phyloP scores from a whole-genome alignment of 2,113 vertebrate species.

The Pangasianodon gigas region DNA sequence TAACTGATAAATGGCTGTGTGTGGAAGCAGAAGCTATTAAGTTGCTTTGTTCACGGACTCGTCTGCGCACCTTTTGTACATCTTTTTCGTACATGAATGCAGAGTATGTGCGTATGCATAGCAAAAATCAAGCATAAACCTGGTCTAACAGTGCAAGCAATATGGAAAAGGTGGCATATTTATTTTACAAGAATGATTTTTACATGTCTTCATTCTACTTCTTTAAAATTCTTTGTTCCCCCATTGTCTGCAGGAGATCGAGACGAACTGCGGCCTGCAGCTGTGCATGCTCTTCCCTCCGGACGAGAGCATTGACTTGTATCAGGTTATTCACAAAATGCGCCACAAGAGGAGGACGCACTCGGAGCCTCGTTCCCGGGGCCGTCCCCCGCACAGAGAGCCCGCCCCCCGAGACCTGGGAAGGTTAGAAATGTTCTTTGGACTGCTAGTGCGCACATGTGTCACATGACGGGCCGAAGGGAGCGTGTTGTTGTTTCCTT shows the following conservation, averaged over 20 bases:
- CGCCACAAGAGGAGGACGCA: constrained; percentile 96
- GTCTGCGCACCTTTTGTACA: no score
- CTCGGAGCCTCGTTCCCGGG: constrained; percentile 90
- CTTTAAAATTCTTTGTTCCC: not conserved
- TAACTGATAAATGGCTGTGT: no score
- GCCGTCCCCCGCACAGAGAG: constrained; percentile 86
- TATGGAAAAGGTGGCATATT: not conserved
- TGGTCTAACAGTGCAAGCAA: not conserved
- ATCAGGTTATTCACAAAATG: constrained; percentile 96
- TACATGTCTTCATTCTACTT: not conserved
- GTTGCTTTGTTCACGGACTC: no score
- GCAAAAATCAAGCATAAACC: no score
- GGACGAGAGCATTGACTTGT: constrained; percentile 96
- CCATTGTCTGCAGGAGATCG: constrained; percentile 84
- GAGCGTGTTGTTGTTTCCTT: constrained; percentile 80
- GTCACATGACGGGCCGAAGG: constrained; percentile 84
- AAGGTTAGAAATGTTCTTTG: constrained; percentile 99
- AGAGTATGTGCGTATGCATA: not conserved
- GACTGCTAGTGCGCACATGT: constrained; percentile 89
- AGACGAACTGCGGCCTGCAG: constrained; percentile 90
- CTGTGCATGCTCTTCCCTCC: constrained; percentile 95
- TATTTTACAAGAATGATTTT: not conserved
- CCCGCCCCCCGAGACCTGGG: constrained; percentile 92
- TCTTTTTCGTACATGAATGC: no score
- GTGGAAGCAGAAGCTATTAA: no score